These are phyloP conservation scores for Drosophila anomalata DNA, from an alignment of 2,888 invertebrate species.

Conservation along the genomic window DNA sequence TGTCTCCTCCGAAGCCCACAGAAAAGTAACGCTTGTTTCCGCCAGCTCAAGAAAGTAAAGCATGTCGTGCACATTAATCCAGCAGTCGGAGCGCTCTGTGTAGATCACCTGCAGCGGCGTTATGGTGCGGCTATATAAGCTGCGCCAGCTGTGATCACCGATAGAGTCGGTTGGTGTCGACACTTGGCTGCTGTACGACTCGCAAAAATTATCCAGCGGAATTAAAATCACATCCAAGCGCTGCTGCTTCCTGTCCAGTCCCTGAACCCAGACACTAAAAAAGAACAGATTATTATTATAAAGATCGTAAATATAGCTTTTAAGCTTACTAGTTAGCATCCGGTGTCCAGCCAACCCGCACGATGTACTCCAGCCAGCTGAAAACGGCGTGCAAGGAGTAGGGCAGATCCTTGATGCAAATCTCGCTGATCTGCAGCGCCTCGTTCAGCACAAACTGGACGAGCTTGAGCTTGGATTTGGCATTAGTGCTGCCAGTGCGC, in stretches of 20 bases:
- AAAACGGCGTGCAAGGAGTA: conserved; percentile 92
- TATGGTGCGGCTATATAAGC: conserved; percentile 81
- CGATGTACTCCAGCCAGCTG: conserved; percentile 97
- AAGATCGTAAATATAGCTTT: too few species aligned
- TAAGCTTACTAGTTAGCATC: conserved; percentile 91
- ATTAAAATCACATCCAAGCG: conserved; percentile 92
- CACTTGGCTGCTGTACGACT: conserved; percentile 84
- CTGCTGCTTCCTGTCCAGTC: conserved; percentile 95
- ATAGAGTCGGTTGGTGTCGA: conserved; percentile 83
- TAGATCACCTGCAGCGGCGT: conserved; percentile 84
- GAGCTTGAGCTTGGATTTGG: conserved; percentile 94
- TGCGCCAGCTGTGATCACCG: conserved; percentile 83
- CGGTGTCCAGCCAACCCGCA: conserved; percentile 97
- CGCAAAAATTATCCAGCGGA: conserved; percentile 90
- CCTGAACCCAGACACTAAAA: conserved; percentile 94
- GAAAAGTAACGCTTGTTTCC: conserved; percentile 86
- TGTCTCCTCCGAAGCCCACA: conserved; percentile 97
- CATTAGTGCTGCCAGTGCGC: conserved; percentile 94
- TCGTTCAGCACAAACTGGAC: conserved; percentile 89
- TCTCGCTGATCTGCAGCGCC: conserved; percentile 88
- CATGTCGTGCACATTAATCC: conserved; percentile 97
- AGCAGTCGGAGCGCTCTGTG: conserved; percentile 88
- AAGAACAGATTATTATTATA: not conserved
- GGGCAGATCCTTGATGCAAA: conserved; percentile 90
- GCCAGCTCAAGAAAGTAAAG: conserved; percentile 89